Evolutionary conservation across 2,797 vertebrate genomes (phyloP).

Genomic region (Schizothorax lantsangensis): DNA sequence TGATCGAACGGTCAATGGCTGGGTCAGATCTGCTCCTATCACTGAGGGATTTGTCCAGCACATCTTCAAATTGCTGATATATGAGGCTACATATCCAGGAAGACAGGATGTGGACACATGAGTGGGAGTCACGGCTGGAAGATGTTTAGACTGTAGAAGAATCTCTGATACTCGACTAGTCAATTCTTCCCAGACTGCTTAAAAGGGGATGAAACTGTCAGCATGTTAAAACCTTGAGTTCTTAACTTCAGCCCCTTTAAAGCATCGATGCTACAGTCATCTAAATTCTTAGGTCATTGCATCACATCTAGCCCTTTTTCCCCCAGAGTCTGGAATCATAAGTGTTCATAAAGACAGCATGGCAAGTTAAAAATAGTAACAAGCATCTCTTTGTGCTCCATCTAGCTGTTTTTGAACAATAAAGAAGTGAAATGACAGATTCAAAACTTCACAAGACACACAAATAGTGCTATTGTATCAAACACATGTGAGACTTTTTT

Average conservation of each 20-base stretch:
- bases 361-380: background rate
- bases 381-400: background rate
- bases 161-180: background rate
- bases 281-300: background rate
- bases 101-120: constrained; percentile 7
- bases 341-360: background rate
- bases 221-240: background rate
- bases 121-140: constrained; percentile 7
- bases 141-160: background rate
- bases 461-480: background rate
- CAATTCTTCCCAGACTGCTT: background rate
- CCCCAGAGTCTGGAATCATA: background rate
- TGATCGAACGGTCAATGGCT: background rate
- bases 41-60: background rate
- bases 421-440: background rate
- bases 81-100: background rate
- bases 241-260: background rate
- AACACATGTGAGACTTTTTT: background rate
- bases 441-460: background rate
- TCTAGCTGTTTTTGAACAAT: background rate
- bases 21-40: background rate
- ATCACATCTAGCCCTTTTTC: background rate
- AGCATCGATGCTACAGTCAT: background rate
- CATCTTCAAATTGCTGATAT: background rate
- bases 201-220: background rate